Evolutionary conservation across 2,888 invertebrate species (phyloP), one percentile per base, ranked within the genome.

Genomic region (Hirtodrosophila confusa): DNA sequence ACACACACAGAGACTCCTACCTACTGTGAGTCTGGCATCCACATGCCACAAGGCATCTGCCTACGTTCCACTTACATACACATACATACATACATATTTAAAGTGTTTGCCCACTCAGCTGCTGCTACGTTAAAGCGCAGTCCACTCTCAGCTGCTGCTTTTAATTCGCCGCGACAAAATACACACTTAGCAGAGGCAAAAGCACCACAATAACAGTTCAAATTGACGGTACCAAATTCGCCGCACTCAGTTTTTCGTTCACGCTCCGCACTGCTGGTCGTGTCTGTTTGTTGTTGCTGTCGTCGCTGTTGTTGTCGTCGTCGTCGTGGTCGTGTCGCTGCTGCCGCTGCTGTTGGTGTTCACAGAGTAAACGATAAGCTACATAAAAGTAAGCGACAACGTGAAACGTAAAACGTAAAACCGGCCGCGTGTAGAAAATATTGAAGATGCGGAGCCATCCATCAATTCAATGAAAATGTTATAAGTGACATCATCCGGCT

Each of bases 251-350:
- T 89, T 86, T 76, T 84, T 78, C 79, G 78, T 75, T 71, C 77
- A 83, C 80, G 80, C 79, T 86, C 78, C 74, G 77, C 84, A 77
- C 78, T 80, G 83, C 66, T 83, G 88, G 89, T 88, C 71, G 77
- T 79, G 80, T 65, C 69, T 60, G 78, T 70, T 86, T 86, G 86
- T 80, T 86, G 83, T 80, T 78, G 80, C 76, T 78, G 69, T 70
- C 70, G 72, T 66, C 61, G 79, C 53, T 56, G 64, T 39, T 37
- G 69, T 49, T 43, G 49, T 43, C 31, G 55, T 47, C 40, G 56
- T 41, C 53, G 55, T 53, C 37, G 50, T 48, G 45, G 68, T 53
- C 49, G 67, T 63, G 35, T 57, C 45, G 80, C 57, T 41, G 77
- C 45, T 65, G 80, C 49, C 63, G 64, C 51, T 27, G 45, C 24